Conservation (phyloP, 2,113 vertebrate genomes). For the Oenanthe oenanthe region DNA sequence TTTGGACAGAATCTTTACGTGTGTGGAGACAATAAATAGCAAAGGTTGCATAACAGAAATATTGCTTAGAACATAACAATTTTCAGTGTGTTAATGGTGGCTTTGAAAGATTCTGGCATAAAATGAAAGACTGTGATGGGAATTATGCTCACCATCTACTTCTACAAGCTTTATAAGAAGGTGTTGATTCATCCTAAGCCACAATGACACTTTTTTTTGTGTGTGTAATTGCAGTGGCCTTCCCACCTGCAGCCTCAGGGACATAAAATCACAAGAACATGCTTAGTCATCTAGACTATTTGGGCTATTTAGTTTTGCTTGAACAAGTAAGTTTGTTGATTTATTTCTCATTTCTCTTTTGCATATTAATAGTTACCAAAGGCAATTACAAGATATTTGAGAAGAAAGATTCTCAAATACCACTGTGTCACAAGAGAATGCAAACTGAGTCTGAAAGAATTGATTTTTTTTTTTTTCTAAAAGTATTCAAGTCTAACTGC, state of each 20-base stretch:
- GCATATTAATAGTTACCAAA: constrained; percentile 3
- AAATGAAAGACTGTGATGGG: neutral
- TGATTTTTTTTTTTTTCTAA: neutral
- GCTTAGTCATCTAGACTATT: neutral
- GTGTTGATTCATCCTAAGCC: neutral
- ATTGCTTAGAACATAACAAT: neutral
- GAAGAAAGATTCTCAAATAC: neutral
- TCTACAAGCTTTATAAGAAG: neutral
- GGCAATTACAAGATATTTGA: neutral
- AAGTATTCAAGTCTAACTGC: neutral
- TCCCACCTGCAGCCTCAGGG: neutral
- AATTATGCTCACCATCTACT: neutral
- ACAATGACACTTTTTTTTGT: neutral
- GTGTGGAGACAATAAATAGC: neutral
- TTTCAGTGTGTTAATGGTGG: neutral
- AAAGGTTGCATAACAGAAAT: neutral
- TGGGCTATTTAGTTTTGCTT: neutral
- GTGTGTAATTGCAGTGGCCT: neutral
- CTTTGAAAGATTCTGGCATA: neutral
- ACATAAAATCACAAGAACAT: neutral
- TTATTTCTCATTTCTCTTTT: neutral
- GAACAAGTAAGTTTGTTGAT: neutral
- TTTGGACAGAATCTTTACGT: neutral
- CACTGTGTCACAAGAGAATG: neutral
- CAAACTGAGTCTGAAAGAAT: neutral